phyloP scores from a whole-genome alignment of 2,113 vertebrate species.

The Thymallus thymallus region DNA sequence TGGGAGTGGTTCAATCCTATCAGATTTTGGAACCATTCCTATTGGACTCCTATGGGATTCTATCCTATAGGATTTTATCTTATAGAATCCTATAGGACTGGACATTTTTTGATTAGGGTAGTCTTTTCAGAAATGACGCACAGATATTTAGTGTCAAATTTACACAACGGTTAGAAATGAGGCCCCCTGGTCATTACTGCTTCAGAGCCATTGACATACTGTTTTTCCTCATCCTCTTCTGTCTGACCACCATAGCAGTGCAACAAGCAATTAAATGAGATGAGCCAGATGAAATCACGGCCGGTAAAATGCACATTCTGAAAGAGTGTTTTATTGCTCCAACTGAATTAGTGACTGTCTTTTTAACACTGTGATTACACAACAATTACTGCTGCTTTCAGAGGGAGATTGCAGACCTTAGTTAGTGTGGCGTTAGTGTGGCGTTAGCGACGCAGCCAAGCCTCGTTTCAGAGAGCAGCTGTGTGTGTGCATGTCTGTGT shows the following conservation, averaged over 20 bases:
- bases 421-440: background rate
- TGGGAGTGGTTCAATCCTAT: conserved; percentile 7
- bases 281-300: background rate
- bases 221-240: background rate
- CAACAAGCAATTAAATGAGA: background rate
- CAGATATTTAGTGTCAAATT: no score
- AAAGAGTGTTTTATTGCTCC: background rate
- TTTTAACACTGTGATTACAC: no score
- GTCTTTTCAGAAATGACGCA: no score
- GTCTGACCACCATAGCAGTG: background rate
- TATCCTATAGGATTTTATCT: no score
- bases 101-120: no score
- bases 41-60: background rate
- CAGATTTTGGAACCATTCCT: no score
- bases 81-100: no score
- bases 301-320: background rate
- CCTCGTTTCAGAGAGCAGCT: background rate
- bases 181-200: background rate
- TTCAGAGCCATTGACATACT: conserved; percentile 7
- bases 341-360: background rate
- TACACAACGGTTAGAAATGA: no score
- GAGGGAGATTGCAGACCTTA: background rate
- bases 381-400: background rate
- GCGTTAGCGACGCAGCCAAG: background rate
- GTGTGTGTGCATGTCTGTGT: background rate